Evolutionary conservation across 2,113 vertebrate genomes (phyloP).

Genomic region (Silurus asotus): DNA sequence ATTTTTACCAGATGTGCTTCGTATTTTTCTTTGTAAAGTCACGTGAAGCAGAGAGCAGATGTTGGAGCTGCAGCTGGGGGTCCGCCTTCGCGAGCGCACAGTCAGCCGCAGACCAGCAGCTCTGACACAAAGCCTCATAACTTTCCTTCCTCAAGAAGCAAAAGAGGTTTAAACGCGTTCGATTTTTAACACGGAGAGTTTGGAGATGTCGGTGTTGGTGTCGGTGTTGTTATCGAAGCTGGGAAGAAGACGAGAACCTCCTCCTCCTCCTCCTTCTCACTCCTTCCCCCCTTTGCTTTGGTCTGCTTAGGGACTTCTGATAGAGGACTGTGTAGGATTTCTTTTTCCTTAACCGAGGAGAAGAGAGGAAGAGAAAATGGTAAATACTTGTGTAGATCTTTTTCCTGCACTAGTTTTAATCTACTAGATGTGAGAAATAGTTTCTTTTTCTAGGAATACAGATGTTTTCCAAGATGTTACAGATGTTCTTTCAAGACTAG

Average conservation of each 20-base stretch:
- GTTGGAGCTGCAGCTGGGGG: slow-evolving; percentile 52
- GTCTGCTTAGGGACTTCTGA: slow-evolving; percentile 42
- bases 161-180: neutral
- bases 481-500: neutral
- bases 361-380: slow-evolving; percentile 25
- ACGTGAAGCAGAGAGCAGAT: slow-evolving; percentile 61
- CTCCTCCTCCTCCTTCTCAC: slow-evolving; percentile 58
- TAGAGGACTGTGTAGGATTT: slow-evolving; percentile 37
- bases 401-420: neutral
- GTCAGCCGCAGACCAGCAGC: neutral
- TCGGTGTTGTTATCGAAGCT: neutral
- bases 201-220: neutral
- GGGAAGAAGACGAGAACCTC: neutral
- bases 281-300: slow-evolving; percentile 69
- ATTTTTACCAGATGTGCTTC: slow-evolving; percentile 63
- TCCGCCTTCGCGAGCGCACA: slow-evolving; percentile 52
- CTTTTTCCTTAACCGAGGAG: slow-evolving; percentile 10
- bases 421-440: neutral
- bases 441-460: neutral
- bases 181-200: neutral
- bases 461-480: neutral
- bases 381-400: slow-evolving; percentile 42
- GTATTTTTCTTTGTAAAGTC: slow-evolving; percentile 62
- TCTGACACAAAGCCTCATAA: slow-evolving; percentile 31
- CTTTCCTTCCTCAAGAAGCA: slow-evolving; percentile 35